Conservation (phyloP, 2,797 vertebrate genomes). For the Linurgus olivaceus region DNA sequence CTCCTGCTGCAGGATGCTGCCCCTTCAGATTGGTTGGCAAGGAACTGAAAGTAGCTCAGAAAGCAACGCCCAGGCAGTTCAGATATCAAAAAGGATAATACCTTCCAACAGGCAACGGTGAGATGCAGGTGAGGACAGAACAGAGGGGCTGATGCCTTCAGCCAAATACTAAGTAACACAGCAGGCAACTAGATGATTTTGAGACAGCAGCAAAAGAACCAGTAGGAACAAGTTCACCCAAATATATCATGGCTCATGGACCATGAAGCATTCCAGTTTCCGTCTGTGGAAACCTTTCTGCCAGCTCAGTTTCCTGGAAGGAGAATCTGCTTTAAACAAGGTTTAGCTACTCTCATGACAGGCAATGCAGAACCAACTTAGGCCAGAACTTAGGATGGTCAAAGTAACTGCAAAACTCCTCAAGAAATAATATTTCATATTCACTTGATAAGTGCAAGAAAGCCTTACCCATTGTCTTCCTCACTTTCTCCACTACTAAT, state of each 20-base stretch:
- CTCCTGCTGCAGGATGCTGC: conserved; percentile 59
- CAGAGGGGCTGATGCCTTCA: not conserved
- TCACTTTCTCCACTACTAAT: not conserved
- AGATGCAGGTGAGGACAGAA: not conserved
- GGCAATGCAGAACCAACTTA: not conserved
- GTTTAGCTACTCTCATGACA: not conserved
- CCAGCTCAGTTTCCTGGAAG: not conserved
- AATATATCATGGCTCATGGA: not conserved
- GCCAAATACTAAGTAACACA: not conserved
- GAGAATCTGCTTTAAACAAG: not conserved
- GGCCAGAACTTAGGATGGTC: not conserved
- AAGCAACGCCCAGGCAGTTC: conserved; percentile 33
- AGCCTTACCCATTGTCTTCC: not conserved
- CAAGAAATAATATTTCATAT: not conserved
- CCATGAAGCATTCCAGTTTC: not conserved
- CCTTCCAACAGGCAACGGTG: rapidly evolving
- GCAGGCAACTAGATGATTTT: not conserved
- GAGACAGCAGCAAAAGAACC: not conserved
- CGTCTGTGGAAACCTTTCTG: not conserved
- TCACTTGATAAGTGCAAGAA: not conserved
- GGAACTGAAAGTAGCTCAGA: conserved; percentile 34
- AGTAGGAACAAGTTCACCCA: not conserved
- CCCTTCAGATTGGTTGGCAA: conserved; percentile 56
- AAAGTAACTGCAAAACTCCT: not conserved
- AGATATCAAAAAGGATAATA: not conserved